phyloP scores from a whole-genome alignment of 2,113 vertebrate species.

The Protobothrops mucrosquamatus region DNA sequence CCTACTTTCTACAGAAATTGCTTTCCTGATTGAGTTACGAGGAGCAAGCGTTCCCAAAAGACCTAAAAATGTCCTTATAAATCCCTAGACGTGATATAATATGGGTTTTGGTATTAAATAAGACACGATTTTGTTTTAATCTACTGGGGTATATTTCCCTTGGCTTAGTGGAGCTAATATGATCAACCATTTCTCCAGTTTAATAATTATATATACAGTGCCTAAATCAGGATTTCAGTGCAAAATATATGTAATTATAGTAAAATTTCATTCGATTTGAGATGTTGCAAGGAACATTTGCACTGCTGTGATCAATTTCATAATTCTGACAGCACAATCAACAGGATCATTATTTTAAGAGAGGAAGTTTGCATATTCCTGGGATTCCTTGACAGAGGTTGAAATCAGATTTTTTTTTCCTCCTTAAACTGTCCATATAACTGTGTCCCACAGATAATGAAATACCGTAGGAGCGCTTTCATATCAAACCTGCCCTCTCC shows the following conservation, averaged over 20 bases:
- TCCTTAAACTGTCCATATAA: not conserved
- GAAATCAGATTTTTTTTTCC: not conserved
- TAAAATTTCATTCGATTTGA: not conserved
- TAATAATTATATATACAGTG: not conserved
- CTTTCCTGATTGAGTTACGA: not conserved
- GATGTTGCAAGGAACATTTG: constrained; percentile 13
- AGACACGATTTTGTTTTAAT: not conserved
- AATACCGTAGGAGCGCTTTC: not conserved
- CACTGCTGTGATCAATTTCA: not conserved
- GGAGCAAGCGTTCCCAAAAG: constrained; percentile 28
- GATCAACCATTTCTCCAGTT: constrained; percentile 5
- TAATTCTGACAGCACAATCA: not conserved
- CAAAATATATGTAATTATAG: not conserved
- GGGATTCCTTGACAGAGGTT: not conserved
- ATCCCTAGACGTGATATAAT: constrained; percentile 13
- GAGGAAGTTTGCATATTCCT: not conserved
- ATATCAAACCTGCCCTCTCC: not conserved
- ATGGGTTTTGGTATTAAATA: constrained; percentile 8
- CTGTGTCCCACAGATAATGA: not conserved
- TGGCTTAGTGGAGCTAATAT: not conserved
- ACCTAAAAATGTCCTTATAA: not conserved
- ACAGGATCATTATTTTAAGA: not conserved
- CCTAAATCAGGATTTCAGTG: not conserved
- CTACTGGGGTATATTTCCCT: constrained; percentile 7
- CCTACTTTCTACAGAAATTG: accelerated